A percentile compares a stretch with the other conserved stretches of the same genome.
Evolutionary conservation across 2,888 invertebrate genomes (phyloP).

Genomic region (Chloroclystis v-ata): DNA sequence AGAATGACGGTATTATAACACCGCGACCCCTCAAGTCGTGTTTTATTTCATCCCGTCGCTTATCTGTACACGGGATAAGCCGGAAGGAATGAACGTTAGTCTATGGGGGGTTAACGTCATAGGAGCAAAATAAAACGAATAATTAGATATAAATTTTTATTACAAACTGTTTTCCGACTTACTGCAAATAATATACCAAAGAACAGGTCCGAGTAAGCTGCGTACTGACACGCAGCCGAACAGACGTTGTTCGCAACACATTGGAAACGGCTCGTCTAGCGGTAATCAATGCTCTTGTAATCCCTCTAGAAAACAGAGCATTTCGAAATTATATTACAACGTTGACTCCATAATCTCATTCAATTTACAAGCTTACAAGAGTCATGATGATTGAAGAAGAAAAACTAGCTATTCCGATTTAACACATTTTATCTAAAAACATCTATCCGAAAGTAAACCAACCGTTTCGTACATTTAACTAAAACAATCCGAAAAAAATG

Average conservation of each 20-base stretch:
- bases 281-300: constrained; percentile 9
- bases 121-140: constrained; percentile 45
- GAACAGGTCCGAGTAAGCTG: constrained; percentile 61
- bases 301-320: constrained; percentile 1
- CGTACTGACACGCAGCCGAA: constrained; percentile 55
- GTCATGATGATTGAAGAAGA: constrained; percentile 7
- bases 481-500: constrained; percentile 48
- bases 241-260: constrained; percentile 53
- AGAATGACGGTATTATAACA: no score
- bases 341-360: not conserved
- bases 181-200: constrained; percentile 73
- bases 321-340: not conserved
- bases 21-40: no score
- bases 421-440: constrained; percentile 21
- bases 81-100: no score
- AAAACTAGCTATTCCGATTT: constrained; percentile 4
- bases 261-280: constrained; percentile 54
- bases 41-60: no score
- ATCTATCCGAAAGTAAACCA: constrained; percentile 41
- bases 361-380: not conserved
- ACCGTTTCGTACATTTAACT: constrained; percentile 47
- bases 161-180: constrained; percentile 73
- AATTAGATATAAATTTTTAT: constrained; percentile 74
- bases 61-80: no score
- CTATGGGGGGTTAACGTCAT: no score